phyloP scores from a whole-genome alignment of 2,888 invertebrate species.

The Ganaspis brasiliensis region DNA sequence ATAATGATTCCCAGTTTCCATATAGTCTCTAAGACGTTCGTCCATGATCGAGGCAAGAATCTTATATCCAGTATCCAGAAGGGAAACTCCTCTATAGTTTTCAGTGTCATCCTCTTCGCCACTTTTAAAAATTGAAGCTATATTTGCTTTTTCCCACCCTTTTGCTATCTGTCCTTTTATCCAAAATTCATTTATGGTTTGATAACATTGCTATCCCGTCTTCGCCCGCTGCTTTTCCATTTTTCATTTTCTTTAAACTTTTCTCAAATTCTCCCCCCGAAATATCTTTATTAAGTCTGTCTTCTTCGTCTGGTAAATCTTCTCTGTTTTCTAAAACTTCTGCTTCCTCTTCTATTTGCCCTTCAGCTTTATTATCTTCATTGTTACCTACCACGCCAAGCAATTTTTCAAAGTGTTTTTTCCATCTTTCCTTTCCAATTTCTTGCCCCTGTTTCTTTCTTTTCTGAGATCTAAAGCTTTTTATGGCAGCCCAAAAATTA shows the following conservation, averaged over 20 bases:
- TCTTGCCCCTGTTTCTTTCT: not conserved
- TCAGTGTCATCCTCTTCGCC: not conserved
- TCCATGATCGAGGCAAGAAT: slow-evolving; percentile 20
- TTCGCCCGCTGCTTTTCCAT: slow-evolving; percentile 44
- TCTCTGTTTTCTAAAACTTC: not conserved
- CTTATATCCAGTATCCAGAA: slow-evolving; percentile 43
- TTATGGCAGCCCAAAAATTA: not conserved
- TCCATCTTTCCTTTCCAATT: not conserved
- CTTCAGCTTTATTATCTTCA: no score
- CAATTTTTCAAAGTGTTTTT: not conserved
- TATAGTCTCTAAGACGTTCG: slow-evolving; percentile 28
- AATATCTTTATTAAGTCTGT: not conserved
- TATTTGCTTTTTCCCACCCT: slow-evolving; percentile 42
- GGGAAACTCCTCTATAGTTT: slow-evolving; percentile 39
- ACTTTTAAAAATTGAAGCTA: slow-evolving; percentile 37
- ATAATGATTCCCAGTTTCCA: not conserved
- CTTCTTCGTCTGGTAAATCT: not conserved
- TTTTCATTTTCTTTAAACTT: not conserved
- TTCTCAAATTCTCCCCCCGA: not conserved
- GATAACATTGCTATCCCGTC: slow-evolving; percentile 1
- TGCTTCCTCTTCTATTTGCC: not conserved
- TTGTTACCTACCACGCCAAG: no score
- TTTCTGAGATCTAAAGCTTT: not conserved
- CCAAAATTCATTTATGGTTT: slow-evolving; percentile 24
- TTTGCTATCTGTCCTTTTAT: slow-evolving; percentile 10